Evolutionary conservation across 2,888 invertebrate species (phyloP), one percentile per base, ranked within the genome.

Genomic region (Priocnemis perturbator): DNA sequence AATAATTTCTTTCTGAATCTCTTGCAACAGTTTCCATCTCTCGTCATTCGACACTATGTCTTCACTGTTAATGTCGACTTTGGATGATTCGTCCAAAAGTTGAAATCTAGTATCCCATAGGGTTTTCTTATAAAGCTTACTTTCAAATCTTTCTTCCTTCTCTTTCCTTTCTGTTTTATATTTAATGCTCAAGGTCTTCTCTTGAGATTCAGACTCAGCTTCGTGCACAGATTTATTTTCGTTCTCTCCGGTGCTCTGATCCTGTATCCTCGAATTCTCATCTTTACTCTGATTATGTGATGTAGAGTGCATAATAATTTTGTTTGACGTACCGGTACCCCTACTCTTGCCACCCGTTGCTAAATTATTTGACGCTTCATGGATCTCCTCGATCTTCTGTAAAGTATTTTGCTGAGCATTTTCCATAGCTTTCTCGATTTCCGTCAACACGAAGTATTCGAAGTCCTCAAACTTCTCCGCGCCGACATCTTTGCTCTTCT

Each of bases 371-470:
- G 50, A 55, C 23, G 47, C 55, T 21, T 64, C 64, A 19, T 37
- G 61, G 45, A 20, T 17, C 19, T 66, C 63, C 65, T 69, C 58
- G 23, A 66, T 69, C 45, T 74, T 77, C 57, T 56, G 62, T 21
- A 69, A 57, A 21, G 44, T 66, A 53, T 67, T 65, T 52, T 72
- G 64, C 26, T 77, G 67, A 9, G 59, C 60, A 60, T 71, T 73
- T 64, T 72, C 71, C 20, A 67, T 65, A 23, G 69, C 71, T 60
- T 77, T 78, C 52, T 77, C 77, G 26, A 83, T 71, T 69, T 84
- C 76, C 7, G 64, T 72, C 44, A 82, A 57, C 64, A 83, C 64
- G 47, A 79, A 78, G 21, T 79, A 68, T 61, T 83, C 79, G 26
- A 80, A 78, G 45, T 83, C 71, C 15, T 78, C 73, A 9, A 72